Base-by-base conservation (phyloP, 1,140 invertebrate species). In the Carposina sasakii region DNA sequence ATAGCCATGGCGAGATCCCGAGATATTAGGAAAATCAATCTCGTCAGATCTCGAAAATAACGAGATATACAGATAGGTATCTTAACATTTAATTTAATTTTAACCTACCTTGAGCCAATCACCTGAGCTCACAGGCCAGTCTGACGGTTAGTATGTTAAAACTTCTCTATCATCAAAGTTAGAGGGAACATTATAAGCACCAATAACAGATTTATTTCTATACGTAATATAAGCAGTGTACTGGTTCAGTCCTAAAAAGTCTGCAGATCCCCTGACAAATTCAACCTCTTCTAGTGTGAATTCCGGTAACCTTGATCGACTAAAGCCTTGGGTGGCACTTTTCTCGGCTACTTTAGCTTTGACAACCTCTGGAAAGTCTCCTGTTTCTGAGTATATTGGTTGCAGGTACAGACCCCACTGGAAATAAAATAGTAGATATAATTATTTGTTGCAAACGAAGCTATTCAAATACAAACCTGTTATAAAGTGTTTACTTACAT, bases 311-410 rank as follows among this genome's bases (percentile, higher is more conserved):
- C 78, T 63, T 0, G 86, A 88, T 16, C 17, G 41, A 1, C 39
- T 2, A n/a, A 40, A 60, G 5, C 79, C 78, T 57, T 86, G 66
- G 10, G 54, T 37, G 19, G 36, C 33, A 49, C 87, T 88, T 3
- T 74, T 81, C 0, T 57, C 33, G 15, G 62, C 84, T 20, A 90
- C 63, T 2, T 63, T 45, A 1, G 66, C 48, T 50, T 81, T 87
- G 83, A 90, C 86, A 0, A 86, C 31, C 31, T 56, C 28, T 2
- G 88, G 87, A 67, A 89, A 90, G 57, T 89, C 85, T 0, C 88
- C 88, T 0, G 61, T 15, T 9, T 65, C 44, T 0, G 81, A 79
- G 56, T 76, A 88, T 16, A 88, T 84, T 0, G 24, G 24, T 5
- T 28, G 24, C 6, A 28, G 6, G 24, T 28, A 28, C 6, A 28